Conservation (phyloP, 2,113 vertebrate species). For the Heptranchias perlo region DNA sequence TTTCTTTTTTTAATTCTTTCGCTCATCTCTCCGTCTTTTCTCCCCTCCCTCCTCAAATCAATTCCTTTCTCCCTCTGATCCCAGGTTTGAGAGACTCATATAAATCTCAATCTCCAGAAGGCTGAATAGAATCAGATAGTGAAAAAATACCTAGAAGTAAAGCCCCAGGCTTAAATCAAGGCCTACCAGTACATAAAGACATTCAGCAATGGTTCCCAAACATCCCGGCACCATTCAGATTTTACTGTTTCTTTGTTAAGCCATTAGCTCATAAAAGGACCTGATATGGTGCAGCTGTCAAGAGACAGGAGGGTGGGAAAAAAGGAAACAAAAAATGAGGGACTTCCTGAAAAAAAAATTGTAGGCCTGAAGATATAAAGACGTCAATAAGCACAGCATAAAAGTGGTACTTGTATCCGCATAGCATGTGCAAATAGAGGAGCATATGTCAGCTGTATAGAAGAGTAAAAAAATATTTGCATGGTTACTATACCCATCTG, state of each 20-base stretch:
- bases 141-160: not conserved
- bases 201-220: not conserved
- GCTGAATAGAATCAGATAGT: not conserved
- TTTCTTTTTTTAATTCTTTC: not conserved
- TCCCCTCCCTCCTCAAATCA: not conserved
- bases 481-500: not conserved
- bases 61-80: not conserved
- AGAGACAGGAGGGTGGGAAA: not conserved
- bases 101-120: not conserved
- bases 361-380: not conserved
- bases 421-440: not conserved
- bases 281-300: not conserved
- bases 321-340: not conserved
- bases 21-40: too few species aligned
- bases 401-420: not conserved
- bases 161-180: slow-evolving; percentile 3
- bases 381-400: not conserved
- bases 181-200: not conserved
- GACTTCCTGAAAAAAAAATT: not conserved
- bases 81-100: not conserved
- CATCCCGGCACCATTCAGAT: not conserved
- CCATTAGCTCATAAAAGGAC: not conserved
- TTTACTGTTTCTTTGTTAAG: slow-evolving; percentile 1
- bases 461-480: not conserved
- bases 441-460: not conserved